Conservation (phyloP, 2,888 invertebrate genomes). For the Eupithecia exiguata region DNA sequence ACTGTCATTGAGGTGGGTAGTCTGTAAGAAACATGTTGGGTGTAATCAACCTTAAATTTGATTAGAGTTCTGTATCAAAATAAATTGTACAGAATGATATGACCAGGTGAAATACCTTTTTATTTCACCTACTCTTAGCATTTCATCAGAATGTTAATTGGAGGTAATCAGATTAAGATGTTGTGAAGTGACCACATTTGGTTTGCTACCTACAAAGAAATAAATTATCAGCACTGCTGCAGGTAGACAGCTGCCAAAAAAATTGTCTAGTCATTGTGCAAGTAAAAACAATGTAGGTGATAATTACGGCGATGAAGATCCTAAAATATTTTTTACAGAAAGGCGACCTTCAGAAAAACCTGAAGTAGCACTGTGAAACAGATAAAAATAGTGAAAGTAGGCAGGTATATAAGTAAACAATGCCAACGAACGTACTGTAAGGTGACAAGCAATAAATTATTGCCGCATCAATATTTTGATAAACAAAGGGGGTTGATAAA, state of each 20-base stretch:
- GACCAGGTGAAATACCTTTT: not conserved
- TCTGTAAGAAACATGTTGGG: slow-evolving; percentile 78
- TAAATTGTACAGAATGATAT: not conserved
- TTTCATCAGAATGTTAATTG: not conserved
- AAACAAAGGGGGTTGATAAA: slow-evolving; percentile 54
- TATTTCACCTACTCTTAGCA: not conserved
- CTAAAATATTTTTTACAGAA: slow-evolving; percentile 38
- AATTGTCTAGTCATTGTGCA: slow-evolving; percentile 9
- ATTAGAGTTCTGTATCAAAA: not conserved
- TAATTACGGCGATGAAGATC: slow-evolving; percentile 11
- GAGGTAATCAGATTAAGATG: not conserved
- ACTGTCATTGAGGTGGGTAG: slow-evolving; percentile 90
- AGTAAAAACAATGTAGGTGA: not conserved
- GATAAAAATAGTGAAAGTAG: slow-evolving; percentile 60
- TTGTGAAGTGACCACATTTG: not conserved
- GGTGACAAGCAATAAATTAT: slow-evolving; percentile 50
- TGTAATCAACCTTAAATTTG: not conserved
- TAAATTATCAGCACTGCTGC: not conserved
- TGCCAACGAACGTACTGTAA: slow-evolving; percentile 38
- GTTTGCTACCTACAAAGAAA: not conserved
- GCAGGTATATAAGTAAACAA: slow-evolving; percentile 39
- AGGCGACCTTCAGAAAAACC: slow-evolving; percentile 45
- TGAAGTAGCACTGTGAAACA: slow-evolving; percentile 42
- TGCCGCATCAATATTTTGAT: slow-evolving; percentile 30
- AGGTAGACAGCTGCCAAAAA: slow-evolving; percentile 11